A percentile compares a stretch with the other conserved stretches of the same genome.
Conservation (phyloP, 30 jellyfish, hydroid and myxozoan genomes). For the Pelagia noctiluca region DNA sequence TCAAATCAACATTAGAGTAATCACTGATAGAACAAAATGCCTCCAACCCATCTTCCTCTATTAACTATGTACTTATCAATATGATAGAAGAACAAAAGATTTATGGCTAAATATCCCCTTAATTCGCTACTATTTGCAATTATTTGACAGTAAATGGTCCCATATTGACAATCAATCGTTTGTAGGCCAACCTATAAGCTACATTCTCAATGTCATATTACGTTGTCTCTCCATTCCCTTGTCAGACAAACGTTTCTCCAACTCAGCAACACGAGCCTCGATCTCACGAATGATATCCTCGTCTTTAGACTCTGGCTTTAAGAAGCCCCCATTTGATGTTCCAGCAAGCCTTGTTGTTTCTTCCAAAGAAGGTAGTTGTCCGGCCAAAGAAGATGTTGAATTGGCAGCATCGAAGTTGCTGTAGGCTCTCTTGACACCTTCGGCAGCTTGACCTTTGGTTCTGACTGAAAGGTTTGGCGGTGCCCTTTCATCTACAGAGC, state of each 20-base stretch:
- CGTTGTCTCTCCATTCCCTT: background rate
- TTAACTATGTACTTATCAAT: too few species aligned
- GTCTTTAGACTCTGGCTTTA: background rate
- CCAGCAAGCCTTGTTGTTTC: background rate
- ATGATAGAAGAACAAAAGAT: too few species aligned
- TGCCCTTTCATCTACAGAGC: too few species aligned
- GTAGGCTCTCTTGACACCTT: background rate
- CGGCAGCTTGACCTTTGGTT: background rate
- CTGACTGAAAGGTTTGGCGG: background rate
- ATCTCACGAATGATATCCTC: slow-evolving; percentile 14
- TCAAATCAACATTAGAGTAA: too few species aligned
- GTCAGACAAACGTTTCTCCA: slow-evolving; percentile 22
- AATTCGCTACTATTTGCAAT: too few species aligned
- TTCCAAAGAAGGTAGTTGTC: slow-evolving; percentile 1
- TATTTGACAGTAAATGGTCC: too few species aligned
- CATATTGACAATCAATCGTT: too few species aligned
- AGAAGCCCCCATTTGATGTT: background rate
- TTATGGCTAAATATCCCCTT: too few species aligned
- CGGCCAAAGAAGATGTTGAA: background rate
- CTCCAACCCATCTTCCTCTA: too few species aligned
- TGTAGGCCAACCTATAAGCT: too few species aligned
- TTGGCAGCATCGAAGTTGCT: background rate
- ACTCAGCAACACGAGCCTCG: slow-evolving; percentile 60
- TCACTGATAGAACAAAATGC: too few species aligned
- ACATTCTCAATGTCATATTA: too few species aligned